Evolutionary conservation across 2,888 invertebrate genomes (phyloP).

Genomic region (Ornithoptera alexandrae): DNA sequence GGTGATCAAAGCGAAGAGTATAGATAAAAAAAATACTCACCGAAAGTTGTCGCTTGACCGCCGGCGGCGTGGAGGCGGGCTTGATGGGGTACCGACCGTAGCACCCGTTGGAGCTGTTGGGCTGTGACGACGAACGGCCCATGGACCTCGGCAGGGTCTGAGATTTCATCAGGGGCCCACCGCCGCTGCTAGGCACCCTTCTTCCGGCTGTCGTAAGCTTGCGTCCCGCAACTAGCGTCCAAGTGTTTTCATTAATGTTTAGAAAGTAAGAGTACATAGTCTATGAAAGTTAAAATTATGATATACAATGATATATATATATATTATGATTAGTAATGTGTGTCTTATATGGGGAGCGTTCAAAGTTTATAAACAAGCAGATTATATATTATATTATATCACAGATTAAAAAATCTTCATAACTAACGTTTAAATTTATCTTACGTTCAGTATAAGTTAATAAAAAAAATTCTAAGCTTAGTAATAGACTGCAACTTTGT

Average conservation of each 20-base stretch:
- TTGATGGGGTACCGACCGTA: constrained; percentile 78
- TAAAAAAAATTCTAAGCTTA: background rate
- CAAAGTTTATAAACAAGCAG: constrained; percentile 10
- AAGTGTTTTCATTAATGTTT: background rate
- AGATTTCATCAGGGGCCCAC: constrained; percentile 87
- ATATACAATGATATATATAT: no score
- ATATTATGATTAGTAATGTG: no score
- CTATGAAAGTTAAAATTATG: no score
- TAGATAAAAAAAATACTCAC: constrained; percentile 58
- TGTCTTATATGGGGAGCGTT: constrained; percentile 12
- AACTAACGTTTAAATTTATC: no score
- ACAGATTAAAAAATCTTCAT: no score
- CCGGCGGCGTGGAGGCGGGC: constrained; percentile 90
- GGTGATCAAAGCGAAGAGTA: background rate
- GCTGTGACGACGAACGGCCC: constrained; percentile 82
- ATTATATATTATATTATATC: no score
- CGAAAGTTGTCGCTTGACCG: constrained; percentile 90
- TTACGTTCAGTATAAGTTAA: no score
- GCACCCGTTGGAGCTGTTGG: constrained; percentile 74
- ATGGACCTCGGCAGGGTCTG: constrained; percentile 92
- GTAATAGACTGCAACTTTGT: background rate
- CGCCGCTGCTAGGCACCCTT: constrained; percentile 81
- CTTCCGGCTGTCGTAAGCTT: constrained; percentile 88
- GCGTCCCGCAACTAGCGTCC: constrained; percentile 85
- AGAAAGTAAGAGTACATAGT: background rate